Conservation (phyloP, 2,797 vertebrate species). For the Sebastes steindachneri region DNA sequence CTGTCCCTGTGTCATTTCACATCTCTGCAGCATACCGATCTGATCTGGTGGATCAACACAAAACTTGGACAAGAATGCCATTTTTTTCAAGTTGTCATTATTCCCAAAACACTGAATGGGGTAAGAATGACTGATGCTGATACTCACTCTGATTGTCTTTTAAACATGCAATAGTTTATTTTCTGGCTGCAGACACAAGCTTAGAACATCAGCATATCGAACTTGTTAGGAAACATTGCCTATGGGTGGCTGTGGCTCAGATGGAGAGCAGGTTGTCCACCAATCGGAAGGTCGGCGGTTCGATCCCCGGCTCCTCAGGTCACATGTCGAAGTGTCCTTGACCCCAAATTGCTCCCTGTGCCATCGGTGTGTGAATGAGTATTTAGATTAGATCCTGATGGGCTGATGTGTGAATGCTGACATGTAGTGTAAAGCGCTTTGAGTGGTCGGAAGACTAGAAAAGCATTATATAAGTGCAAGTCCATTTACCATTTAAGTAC, state of each 20-base stretch:
- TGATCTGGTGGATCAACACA: constrained; percentile 6
- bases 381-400: too few species aligned
- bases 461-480: too few species aligned
- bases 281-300: too few species aligned
- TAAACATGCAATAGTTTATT: not conserved
- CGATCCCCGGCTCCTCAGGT: too few species aligned
- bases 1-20: not conserved
- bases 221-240: not conserved
- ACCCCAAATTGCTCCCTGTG: too few species aligned
- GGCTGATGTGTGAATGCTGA: too few species aligned
- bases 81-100: not conserved
- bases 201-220: not conserved
- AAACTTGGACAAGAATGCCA: not conserved
- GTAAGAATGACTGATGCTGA: not conserved
- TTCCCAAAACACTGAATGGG: not conserved
- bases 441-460: too few species aligned
- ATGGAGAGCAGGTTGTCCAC: too few species aligned
- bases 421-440: too few species aligned
- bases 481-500: not conserved
- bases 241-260: not conserved
- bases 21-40: not conserved
- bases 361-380: too few species aligned
- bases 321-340: too few species aligned
- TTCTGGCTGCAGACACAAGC: not conserved
- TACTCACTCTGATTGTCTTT: too few species aligned